Percentiles rank a stretch among this genome's conserved stretches.
Evolutionary conservation across 2,797 vertebrate genomes (phyloP).

Genomic region (Bradypodion ventrale): DNA sequence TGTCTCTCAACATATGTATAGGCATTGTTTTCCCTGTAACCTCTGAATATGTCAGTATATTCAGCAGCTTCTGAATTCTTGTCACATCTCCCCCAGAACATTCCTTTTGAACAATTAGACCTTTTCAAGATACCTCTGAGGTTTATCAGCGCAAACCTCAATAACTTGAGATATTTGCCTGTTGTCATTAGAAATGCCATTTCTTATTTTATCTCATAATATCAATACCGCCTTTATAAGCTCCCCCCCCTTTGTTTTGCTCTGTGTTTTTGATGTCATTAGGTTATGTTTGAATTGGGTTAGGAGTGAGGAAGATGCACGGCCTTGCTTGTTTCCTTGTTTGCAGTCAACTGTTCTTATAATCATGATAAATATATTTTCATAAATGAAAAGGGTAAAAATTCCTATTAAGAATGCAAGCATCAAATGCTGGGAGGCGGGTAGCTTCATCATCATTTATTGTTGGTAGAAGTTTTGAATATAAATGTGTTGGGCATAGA

Average conservation of each 20-base stretch:
- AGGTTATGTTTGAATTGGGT: neutral
- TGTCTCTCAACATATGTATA: too few species aligned
- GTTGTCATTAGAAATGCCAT: neutral
- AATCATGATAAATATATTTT: conserved; percentile 19
- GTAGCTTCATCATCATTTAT: neutral
- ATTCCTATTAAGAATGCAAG: neutral
- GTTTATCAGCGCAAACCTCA: neutral
- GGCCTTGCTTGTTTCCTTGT: neutral
- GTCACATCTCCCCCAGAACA: too few species aligned
- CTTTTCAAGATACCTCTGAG: neutral
- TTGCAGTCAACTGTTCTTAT: neutral
- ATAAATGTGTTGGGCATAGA: neutral
- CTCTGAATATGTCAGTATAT: neutral
- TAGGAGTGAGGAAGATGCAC: neutral
- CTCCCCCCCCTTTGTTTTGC: neutral
- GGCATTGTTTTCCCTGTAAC: too few species aligned
- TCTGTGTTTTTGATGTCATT: neutral
- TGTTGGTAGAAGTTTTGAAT: neutral
- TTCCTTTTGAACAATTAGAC: neutral
- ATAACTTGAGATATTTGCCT: neutral
- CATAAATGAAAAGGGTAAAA: neutral
- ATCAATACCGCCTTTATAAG: neutral
- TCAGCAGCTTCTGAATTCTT: neutral
- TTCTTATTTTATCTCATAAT: neutral
- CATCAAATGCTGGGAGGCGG: neutral